Base-by-base conservation (phyloP, 2,797 vertebrate species). In the Anabas testudineus region DNA sequence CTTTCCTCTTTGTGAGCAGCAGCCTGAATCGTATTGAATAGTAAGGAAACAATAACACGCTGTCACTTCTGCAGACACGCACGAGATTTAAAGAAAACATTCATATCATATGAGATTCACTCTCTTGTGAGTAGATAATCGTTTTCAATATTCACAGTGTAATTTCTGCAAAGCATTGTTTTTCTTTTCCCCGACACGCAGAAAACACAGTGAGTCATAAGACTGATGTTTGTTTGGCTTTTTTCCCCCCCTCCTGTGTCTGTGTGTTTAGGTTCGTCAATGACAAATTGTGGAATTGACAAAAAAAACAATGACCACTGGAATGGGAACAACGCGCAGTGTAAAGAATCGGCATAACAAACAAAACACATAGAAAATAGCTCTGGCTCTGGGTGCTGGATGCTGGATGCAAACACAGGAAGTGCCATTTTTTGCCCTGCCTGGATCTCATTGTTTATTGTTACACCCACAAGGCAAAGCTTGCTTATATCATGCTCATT, bases 211-310 rank as follows among this genome's bases (percentile, higher is more conserved):
- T 78, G 75, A 83, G 45, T 84, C 75, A 81, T 47, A 52, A 53
- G 47, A 55, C 32, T 53, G n/a, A 2, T 78, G 49, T 74, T 80
- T 73, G 61, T 21, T 53, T 41, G n/a, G n/a, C n/a, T 51, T 70
- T 26, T 19, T 0, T 18, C 30, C 51, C 5, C 21, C 18, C 30
- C 47, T 5, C 21, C 14, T 16, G n/a, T 5, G 2, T 55, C 36
- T 34, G 19, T 61, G 47, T 74, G 54, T 72, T 72, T 68, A 54
- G 60, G 39, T 53, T 45, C 52, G 22, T 14, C 45, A n/a, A 16
- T 61, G 45, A 81, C 54, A 71, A 79, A 81, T 55, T 71, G 56
- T 45, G 52, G 71, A 76, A 76, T 81, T 69, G 79, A 60, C 37
- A 52, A 55, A 30, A 37, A 47, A 45, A 74, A 77, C 74, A 88